phyloP scores from a whole-genome alignment of 2,888 invertebrate genomes.

The Allolobophora icterica region DNA sequence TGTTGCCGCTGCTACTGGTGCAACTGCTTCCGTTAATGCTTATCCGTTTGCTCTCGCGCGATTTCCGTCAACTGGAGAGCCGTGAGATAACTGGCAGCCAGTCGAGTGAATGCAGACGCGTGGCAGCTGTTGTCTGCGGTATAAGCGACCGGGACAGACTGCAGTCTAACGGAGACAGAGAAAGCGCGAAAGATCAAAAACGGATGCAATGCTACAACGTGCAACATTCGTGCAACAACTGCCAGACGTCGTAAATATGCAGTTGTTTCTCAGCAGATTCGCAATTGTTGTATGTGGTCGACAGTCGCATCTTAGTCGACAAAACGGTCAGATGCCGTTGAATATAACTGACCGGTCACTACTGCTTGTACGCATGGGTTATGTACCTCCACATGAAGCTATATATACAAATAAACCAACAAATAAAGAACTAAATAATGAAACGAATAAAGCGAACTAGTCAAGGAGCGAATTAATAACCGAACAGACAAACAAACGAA shows the following conservation, averaged over 20 bases:
- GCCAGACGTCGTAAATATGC: no score
- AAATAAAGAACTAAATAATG: not conserved
- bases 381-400: not conserved
- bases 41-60: not conserved
- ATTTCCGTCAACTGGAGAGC: not conserved
- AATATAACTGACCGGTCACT: not conserved
- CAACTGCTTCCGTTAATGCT: not conserved
- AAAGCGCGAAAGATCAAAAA: not conserved
- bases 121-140: not conserved
- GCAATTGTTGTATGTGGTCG: no score
- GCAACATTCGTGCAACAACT: no score
- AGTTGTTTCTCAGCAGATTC: no score
- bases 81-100: not conserved
- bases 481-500: not conserved
- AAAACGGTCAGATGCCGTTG: not conserved
- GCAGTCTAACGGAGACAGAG: not conserved
- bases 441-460: not conserved
- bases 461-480: not conserved
- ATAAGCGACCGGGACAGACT: not conserved
- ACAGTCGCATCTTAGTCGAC: no score
- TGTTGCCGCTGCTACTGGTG: not conserved
- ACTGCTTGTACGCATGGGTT: not conserved
- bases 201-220: not conserved
- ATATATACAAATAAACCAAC: not conserved
- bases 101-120: not conserved